A percentile compares a stretch with the other conserved stretches of the same genome.
Evolutionary conservation across 1,140 invertebrate species (phyloP).

Genomic region (Aethina tumida): DNA sequence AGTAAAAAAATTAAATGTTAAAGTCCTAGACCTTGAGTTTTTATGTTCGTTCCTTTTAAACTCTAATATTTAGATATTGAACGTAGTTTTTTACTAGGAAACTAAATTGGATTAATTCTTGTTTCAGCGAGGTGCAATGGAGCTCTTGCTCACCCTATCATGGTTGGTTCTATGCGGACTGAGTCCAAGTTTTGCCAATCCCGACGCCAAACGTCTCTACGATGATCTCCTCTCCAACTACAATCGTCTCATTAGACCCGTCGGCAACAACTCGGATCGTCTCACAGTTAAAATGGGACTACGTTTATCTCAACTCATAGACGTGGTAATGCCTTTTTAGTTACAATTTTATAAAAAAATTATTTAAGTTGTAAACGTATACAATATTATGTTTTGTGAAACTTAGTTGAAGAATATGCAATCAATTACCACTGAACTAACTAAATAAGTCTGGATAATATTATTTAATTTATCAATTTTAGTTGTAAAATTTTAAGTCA

Average conservation of each 20-base stretch:
- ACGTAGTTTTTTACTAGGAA: too few species aligned
- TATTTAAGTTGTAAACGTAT: background rate
- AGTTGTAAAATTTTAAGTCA: too few species aligned
- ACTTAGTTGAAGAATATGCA: too few species aligned
- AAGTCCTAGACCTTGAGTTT: too few species aligned
- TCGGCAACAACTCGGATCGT: constrained; percentile 91
- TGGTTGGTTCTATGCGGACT: constrained; percentile 33
- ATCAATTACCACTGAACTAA: too few species aligned
- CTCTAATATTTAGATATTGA: too few species aligned
- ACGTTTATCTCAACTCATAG: constrained; percentile 92
- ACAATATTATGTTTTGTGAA: constrained; percentile 1
- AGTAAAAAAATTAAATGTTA: too few species aligned
- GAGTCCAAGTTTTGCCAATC: constrained; percentile 52
- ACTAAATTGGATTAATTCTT: too few species aligned
- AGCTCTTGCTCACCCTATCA: constrained; percentile 24
- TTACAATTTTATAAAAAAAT: constrained; percentile 30
- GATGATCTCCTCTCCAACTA: constrained; percentile 94
- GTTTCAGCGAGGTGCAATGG: constrained; percentile 20
- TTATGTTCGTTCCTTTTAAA: too few species aligned
- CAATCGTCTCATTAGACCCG: constrained; percentile 94
- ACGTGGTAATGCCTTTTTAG: constrained; percentile 98
- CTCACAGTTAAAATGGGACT: constrained; percentile 95
- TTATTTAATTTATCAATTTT: too few species aligned
- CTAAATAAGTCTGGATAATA: too few species aligned
- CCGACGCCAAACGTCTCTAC: constrained; percentile 87